Evolutionary conservation across 2,888 invertebrate genomes (phyloP).

Genomic region (Diploptera punctata): DNA sequence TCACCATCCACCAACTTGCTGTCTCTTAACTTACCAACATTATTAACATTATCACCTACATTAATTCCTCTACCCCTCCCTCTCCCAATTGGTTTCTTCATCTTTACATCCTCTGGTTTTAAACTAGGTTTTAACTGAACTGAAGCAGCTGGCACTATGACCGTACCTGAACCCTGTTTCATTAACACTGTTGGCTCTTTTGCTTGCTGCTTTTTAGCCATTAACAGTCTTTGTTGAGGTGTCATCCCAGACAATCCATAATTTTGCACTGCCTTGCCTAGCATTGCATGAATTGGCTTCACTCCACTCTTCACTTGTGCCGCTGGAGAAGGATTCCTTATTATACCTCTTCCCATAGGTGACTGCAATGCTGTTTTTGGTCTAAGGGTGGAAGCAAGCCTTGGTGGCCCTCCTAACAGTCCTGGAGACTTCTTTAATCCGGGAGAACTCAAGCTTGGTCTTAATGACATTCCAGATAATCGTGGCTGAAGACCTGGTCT

Average conservation of each 20-base stretch:
- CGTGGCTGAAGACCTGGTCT: conserved; percentile 23
- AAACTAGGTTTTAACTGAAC: background rate
- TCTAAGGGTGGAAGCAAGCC: conserved; percentile 27
- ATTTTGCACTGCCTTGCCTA: conserved; percentile 37
- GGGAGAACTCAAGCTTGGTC: conserved; percentile 11
- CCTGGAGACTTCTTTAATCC: conserved; percentile 28
- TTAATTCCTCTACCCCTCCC: conserved; percentile 9
- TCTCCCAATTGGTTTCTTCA: conserved; percentile 14
- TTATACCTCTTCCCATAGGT: conserved; percentile 1
- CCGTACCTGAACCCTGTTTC: background rate
- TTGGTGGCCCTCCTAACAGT: conserved; percentile 31
- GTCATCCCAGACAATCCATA: background rate
- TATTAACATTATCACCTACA: background rate
- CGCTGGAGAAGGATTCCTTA: conserved; percentile 30
- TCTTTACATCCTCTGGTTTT: conserved; percentile 25
- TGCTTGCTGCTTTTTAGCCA: conserved; percentile 14
- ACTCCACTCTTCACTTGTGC: conserved; percentile 41
- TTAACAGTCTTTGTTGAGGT: conserved; percentile 13
- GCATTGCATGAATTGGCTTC: conserved; percentile 42
- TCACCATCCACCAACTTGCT: conserved; percentile 55
- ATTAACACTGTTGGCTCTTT: background rate
- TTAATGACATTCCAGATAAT: conserved; percentile 2
- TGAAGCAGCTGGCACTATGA: background rate
- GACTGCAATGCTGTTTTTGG: conserved; percentile 25
- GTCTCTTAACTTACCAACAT: conserved; percentile 46